Base-by-base conservation (phyloP, 2,113 vertebrate genomes). In the Sinocyclocheilus maitianheensis region DNA sequence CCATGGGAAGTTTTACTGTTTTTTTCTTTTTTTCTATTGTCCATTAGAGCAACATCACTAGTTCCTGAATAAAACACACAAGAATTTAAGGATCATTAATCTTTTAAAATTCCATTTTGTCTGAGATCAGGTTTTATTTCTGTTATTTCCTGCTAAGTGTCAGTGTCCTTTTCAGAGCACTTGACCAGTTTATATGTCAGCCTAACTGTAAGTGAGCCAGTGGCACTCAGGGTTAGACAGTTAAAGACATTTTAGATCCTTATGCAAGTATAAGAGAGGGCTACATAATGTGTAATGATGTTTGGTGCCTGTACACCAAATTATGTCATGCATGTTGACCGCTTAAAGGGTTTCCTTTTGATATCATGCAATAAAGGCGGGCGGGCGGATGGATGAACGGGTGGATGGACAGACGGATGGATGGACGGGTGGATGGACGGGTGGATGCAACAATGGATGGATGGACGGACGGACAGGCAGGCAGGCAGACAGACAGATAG, bases 121-220 rank as follows among this genome's bases (percentile, higher is more conserved):
- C 53, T 62, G 53, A 79, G 77, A 60, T 79, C 12, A 40, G 77
- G 55, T 62, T 79, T 37, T 43, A 80, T 63, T 63, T 80, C 34
- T 63, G 22, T 80, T 43, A n/a, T 63, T 80, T 79, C 53, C 20
- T 62, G 20, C 55, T 14, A 26, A 48, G 18, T 43, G 77, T 58
- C 58, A 80, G 40, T 10, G 10, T 63, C 22, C 72, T 24, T 24
- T 48, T 46, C 48, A 75, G 72, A 48, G 72, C 40, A 24, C 40
- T 75, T 75, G 12, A 75, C 40, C 55, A 24, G 77, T 62, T 62
- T 62, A 9, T 37, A 24, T 63, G 12, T 22, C 58, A 80, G 55
- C 11, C 60, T 48, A 22, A 5, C 72, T 14, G 22, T 62, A 60
- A 14, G 30, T n/a, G 20, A 62, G 30, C 34, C 77, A 79, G 2